These are phyloP conservation scores for Chaetodon trifascialis DNA, from an alignment of 2,113 vertebrate genomes.

Conservation along the genomic window DNA sequence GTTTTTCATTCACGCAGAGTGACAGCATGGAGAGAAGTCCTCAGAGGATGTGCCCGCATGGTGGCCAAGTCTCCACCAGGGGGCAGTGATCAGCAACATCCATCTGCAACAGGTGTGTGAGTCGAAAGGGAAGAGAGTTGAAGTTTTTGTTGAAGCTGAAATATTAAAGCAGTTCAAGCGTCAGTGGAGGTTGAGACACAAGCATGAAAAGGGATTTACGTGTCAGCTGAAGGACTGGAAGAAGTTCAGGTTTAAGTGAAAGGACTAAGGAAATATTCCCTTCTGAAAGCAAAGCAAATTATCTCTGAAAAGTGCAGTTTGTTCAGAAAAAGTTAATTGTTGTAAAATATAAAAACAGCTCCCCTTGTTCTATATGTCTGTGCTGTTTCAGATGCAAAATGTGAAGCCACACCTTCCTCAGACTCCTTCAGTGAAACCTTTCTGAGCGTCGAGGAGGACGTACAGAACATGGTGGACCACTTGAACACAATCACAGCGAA, in stretches of 20 bases:
- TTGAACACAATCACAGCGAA: constrained; percentile 33
- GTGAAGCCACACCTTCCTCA: background rate
- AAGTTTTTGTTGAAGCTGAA: background rate
- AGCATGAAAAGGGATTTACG: background rate
- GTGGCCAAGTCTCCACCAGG: constrained; percentile 27
- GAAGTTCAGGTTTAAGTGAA: background rate
- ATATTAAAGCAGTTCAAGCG: background rate
- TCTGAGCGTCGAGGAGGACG: constrained; percentile 30
- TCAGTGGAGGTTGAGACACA: background rate
- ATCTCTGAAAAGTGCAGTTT: background rate
- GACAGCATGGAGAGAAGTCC: constrained; percentile 52
- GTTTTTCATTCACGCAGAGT: constrained; percentile 55
- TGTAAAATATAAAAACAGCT: background rate
- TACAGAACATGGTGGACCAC: constrained; percentile 46
- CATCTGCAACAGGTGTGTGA: constrained; percentile 1
- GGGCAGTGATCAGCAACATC: constrained; percentile 5
- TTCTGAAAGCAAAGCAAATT: too few relatives aligned
- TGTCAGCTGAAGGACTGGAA: too few relatives aligned
- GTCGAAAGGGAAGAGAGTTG: background rate
- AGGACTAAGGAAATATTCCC: too few relatives aligned
- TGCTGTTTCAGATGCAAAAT: constrained; percentile 32
- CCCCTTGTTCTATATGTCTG: background rate
- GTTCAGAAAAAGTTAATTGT: background rate
- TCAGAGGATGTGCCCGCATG: constrained; percentile 12
- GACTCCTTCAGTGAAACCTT: constrained; percentile 26